phyloP scores from a whole-genome alignment of 2,888 invertebrate genomes.

The Raillietiella orientalis region DNA sequence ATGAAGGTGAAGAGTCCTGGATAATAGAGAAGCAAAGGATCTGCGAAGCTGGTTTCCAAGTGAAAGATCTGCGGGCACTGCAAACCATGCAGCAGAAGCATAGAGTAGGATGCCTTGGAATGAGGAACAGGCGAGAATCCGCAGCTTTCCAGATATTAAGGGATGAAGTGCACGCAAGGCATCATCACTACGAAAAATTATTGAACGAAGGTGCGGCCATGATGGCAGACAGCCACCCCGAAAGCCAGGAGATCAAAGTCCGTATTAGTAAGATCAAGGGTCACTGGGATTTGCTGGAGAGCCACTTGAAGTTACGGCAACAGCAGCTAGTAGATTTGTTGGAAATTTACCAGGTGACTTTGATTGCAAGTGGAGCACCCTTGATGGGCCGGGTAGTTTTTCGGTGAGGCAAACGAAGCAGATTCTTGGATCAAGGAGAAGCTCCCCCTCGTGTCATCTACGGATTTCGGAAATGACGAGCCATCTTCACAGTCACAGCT shows the following conservation, averaged over 20 bases:
- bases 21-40: constrained; percentile 73
- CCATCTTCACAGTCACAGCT: constrained; percentile 60
- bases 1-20: constrained; percentile 94
- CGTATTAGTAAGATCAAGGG: constrained; percentile 41
- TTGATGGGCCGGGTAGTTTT: constrained; percentile 39
- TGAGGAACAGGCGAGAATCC: neutral
- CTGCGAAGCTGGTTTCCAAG: constrained; percentile 66
- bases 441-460: constrained; percentile 54
- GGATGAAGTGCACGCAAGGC: constrained; percentile 54
- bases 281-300: constrained; percentile 65
- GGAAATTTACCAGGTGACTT: constrained; percentile 50
- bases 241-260: constrained; percentile 42
- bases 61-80: constrained; percentile 70
- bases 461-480: constrained; percentile 73
- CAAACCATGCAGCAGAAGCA: constrained; percentile 69
- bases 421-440: constrained; percentile 94
- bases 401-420: constrained; percentile 86
- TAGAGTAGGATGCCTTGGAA: constrained; percentile 21
- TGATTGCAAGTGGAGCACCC: too few relatives aligned
- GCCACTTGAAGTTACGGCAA: constrained; percentile 34
- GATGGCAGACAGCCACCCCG: constrained; percentile 46
- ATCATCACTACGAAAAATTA: constrained; percentile 32
- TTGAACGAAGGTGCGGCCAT: constrained; percentile 34
- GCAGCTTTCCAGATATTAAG: constrained; percentile 14
- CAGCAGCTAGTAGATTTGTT: constrained; percentile 52